Percentiles rank a stretch among this genome's conserved stretches.
Evolutionary conservation across 2,113 vertebrate species (phyloP).

Genomic region (Corythornis madagascariensis): DNA sequence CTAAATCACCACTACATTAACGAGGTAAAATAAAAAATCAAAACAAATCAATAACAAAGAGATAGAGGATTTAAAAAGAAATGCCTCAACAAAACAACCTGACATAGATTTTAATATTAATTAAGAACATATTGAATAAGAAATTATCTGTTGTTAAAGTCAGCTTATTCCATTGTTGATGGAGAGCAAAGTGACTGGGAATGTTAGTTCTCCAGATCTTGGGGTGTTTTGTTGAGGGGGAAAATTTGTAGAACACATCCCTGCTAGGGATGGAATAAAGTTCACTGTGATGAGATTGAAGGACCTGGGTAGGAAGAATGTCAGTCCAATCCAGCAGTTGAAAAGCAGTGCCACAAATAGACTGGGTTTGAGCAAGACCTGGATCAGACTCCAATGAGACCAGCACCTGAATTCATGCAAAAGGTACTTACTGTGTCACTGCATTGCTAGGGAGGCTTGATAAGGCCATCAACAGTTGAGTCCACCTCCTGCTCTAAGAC

Average conservation of each 20-base stretch:
- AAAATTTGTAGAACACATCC: background rate
- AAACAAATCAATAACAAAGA: conserved; percentile 55
- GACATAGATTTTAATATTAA: conserved; percentile 53
- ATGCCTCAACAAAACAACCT: background rate
- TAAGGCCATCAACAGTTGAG: background rate
- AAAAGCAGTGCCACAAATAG: background rate
- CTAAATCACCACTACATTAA: conserved; percentile 73
- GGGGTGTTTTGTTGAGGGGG: background rate
- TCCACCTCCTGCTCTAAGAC: background rate
- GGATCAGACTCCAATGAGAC: background rate
- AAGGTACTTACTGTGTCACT: background rate
- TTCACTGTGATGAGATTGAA: background rate
- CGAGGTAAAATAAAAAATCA: conserved; percentile 62
- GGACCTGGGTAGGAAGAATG: background rate
- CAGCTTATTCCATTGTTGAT: background rate
- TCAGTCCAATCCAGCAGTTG: background rate
- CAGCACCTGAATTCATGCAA: background rate
- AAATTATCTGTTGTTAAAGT: background rate
- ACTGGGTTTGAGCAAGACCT: background rate
- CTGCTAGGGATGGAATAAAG: background rate
- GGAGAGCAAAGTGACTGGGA: background rate
- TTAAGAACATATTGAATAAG: conserved; percentile 2
- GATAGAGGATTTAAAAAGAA: background rate
- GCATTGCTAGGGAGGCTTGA: background rate
- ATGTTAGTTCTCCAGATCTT: background rate